These are phyloP conservation scores for Fregetta grallaria DNA, from an alignment of 2,113 vertebrate genomes.

Conservation along the genomic window DNA sequence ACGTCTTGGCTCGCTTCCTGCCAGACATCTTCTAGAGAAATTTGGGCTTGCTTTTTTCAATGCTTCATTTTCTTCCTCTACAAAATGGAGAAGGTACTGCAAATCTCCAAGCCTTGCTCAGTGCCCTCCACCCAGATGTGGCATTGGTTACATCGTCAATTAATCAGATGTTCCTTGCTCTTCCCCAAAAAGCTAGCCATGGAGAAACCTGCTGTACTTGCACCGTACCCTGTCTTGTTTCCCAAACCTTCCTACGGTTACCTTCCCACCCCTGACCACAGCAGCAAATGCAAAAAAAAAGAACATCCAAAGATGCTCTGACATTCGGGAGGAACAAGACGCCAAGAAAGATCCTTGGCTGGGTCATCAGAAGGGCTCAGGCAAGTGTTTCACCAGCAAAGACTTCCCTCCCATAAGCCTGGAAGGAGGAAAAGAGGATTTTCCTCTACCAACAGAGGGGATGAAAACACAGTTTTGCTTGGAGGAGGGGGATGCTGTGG, in stretches of 20 bases:
- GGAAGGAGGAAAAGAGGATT: background rate
- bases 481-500: background rate
- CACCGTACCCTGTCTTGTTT: background rate
- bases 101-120: background rate
- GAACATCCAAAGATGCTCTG: background rate
- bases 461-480: background rate
- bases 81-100: accelerated
- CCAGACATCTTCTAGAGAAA: accelerated
- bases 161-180: background rate
- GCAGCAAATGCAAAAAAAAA: background rate
- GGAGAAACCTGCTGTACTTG: background rate
- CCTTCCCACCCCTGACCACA: background rate
- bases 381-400: background rate
- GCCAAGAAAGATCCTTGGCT: background rate
- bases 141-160: accelerated
- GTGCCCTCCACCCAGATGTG: background rate
- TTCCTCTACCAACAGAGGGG: background rate
- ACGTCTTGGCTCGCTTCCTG: background rate
- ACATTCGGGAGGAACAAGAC: background rate
- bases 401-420: background rate
- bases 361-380: background rate
- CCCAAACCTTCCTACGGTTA: accelerated
- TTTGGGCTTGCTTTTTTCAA: background rate
- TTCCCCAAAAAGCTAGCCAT: background rate
- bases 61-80: background rate